A percentile compares a stretch with the other conserved stretches of the same genome.
Evolutionary conservation across 1,140 invertebrate species (phyloP).

Genomic region (Coenobita brevimanus): DNA sequence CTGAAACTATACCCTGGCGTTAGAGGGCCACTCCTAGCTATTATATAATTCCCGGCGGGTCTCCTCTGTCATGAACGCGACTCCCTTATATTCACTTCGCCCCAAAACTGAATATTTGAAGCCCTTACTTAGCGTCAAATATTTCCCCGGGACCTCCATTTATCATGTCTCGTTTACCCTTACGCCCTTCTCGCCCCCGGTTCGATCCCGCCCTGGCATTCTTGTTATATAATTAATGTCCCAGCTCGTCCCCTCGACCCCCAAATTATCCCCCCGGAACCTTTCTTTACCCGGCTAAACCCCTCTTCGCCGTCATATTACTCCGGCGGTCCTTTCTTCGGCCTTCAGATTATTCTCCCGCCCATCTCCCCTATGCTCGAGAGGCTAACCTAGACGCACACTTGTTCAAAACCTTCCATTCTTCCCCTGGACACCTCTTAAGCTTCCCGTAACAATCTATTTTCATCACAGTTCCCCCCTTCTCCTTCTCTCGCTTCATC

Average conservation of each 20-base stretch:
- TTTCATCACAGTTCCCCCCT: slow-evolving; percentile 49
- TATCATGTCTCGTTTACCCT: slow-evolving; percentile 9
- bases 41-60: slow-evolving; percentile 4
- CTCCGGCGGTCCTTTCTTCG: slow-evolving; percentile 20
- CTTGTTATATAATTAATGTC: slow-evolving; percentile 35
- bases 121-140: slow-evolving; percentile 37
- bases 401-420: slow-evolving; percentile 61
- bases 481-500: no score
- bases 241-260: background rate
- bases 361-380: slow-evolving; percentile 3
- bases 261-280: slow-evolving; percentile 7
- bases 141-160: slow-evolving; percentile 31
- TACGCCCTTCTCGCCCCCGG: slow-evolving; percentile 16
- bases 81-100: slow-evolving; percentile 35
- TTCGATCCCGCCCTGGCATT: slow-evolving; percentile 1
- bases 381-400: slow-evolving; percentile 31
- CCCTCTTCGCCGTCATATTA: slow-evolving; percentile 42
- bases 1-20: slow-evolving; percentile 25
- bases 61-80: slow-evolving; percentile 15
- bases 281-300: slow-evolving; percentile 9
- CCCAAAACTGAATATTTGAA: slow-evolving; percentile 34
- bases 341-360: slow-evolving; percentile 21
- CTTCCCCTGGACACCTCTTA: slow-evolving; percentile 54
- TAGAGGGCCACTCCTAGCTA: slow-evolving; percentile 6
- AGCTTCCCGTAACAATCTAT: slow-evolving; percentile 67